Conservation (phyloP, 2,113 vertebrate species). For the Lepus timidus region DNA sequence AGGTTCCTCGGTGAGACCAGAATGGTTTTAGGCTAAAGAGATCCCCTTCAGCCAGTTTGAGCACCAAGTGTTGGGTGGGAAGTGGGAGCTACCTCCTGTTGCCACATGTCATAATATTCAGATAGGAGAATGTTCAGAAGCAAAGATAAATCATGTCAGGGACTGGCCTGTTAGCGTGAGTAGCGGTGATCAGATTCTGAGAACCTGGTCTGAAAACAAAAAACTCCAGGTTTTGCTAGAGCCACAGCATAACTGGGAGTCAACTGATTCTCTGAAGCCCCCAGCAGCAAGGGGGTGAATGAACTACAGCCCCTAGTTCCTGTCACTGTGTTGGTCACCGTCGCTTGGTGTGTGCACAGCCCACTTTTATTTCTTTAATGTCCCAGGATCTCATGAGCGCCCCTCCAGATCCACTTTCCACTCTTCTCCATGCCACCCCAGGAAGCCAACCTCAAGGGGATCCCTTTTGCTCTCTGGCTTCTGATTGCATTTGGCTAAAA, state of each 20-base stretch:
- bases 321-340: neutral
- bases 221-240: constrained; percentile 31
- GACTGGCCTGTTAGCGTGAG: neutral
- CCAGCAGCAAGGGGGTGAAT: neutral
- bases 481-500: neutral
- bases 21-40: neutral
- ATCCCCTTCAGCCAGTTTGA: neutral
- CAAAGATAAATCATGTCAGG: constrained; percentile 19
- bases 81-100: neutral
- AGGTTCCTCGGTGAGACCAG: neutral
- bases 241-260: neutral
- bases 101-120: neutral
- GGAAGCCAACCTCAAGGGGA: neutral
- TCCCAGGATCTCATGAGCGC: neutral
- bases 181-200: constrained; percentile 3
- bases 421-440: neutral
- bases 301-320: neutral
- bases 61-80: neutral
- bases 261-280: neutral
- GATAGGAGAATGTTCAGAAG: constrained; percentile 23
- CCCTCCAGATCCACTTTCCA: neutral
- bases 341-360: neutral
- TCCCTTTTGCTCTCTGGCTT: neutral
- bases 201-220: neutral
- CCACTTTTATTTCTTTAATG: neutral